Conservation (phyloP, 2,797 vertebrate genomes). For the Leptoclinus maculatus region DNA sequence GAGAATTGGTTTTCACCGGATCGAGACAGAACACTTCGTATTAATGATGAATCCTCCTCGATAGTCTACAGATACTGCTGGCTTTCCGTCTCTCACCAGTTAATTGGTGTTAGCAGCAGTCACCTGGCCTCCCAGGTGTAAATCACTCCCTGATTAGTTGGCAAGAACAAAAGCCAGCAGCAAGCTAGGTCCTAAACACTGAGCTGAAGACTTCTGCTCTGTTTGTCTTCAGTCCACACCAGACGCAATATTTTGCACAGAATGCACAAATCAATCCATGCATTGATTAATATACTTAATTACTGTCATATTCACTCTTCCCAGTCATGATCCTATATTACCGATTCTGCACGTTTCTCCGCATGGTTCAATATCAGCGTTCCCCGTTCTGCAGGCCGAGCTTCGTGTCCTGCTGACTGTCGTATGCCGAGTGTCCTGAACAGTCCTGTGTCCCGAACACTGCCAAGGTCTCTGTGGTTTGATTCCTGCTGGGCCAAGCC, state of each 20-base stretch:
- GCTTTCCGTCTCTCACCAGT: slow-evolving; percentile 3
- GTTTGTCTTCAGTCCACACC: not conserved
- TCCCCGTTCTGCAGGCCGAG: slow-evolving; percentile 2
- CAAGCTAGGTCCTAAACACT: not conserved
- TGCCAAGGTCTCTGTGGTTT: slow-evolving; percentile 62
- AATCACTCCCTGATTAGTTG: slow-evolving; percentile 32
- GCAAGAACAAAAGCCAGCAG: slow-evolving; percentile 42
- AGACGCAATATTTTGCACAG: not conserved
- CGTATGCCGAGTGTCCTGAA: slow-evolving; percentile 61
- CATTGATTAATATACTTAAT: not conserved
- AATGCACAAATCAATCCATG: not conserved
- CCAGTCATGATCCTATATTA: not conserved
- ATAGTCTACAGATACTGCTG: slow-evolving; percentile 13
- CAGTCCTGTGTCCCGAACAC: not conserved
- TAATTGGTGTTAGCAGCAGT: slow-evolving; percentile 50
- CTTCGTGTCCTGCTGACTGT: slow-evolving; percentile 50
- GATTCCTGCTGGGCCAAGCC: slow-evolving; percentile 62
- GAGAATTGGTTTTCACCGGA: too few species aligned
- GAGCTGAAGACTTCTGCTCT: not conserved
- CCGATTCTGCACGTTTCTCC: not conserved
- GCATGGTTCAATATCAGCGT: not conserved
- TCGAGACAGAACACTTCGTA: not conserved
- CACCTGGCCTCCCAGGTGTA: slow-evolving; percentile 38
- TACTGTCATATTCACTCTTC: not conserved
- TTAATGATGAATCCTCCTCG: not conserved